A percentile compares a stretch with the other conserved stretches of the same genome.
These are phyloP conservation scores for Malurus melanocephalus DNA, from an alignment of 2,113 vertebrate species.

Conservation along the genomic window DNA sequence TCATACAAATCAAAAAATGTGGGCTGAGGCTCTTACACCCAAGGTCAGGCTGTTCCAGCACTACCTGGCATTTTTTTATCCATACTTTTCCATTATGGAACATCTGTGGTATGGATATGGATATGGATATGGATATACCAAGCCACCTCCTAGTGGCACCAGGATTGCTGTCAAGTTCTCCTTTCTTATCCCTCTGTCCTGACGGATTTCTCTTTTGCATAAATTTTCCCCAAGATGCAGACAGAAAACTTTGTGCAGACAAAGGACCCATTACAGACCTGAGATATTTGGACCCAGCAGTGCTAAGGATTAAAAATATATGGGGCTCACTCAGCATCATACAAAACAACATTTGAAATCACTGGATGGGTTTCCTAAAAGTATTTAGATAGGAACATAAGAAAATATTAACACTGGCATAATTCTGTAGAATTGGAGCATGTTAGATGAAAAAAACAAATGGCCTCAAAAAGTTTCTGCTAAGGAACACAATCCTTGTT, in stretches of 20 bases:
- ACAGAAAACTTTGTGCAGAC: background rate
- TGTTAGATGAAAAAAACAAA: background rate
- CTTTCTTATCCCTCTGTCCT: background rate
- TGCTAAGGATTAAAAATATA: background rate
- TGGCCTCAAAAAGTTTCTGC: background rate
- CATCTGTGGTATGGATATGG: background rate
- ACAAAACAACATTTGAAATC: background rate
- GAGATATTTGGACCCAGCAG: background rate
- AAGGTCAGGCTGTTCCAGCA: background rate
- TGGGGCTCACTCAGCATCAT: background rate
- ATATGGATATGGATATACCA: background rate
- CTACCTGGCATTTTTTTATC: background rate
- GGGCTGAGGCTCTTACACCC: background rate
- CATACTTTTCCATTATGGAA: background rate
- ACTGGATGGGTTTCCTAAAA: background rate
- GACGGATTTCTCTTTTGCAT: background rate
- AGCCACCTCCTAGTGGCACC: background rate
- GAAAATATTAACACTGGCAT: background rate
- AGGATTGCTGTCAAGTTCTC: background rate
- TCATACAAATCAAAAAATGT: background rate
- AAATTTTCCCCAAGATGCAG: background rate
- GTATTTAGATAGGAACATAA: background rate
- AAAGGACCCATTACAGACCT: background rate
- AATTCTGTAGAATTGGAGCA: background rate
- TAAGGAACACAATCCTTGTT: background rate